Evolutionary conservation across 37 sponge, comb jelly and placozoan genomes (phyloP).

Genomic region (Chondrilla cf. caribensis): DNA sequence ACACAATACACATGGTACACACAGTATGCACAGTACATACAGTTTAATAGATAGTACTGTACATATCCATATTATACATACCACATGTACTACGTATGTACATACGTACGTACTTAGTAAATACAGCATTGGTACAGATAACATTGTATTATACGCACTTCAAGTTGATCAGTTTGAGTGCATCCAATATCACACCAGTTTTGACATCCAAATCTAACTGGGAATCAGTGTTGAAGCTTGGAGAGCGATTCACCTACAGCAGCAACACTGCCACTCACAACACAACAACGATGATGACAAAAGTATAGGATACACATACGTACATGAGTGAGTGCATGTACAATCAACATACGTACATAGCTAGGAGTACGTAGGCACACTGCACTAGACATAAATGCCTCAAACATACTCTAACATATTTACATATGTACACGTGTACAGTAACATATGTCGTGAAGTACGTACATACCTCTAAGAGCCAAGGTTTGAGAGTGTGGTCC

Average conservation of each 20-base stretch:
- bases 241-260: slow-evolving; percentile 75
- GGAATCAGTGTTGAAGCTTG: slow-evolving; percentile 81
- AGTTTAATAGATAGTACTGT: no score
- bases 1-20: no score
- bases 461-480: slow-evolving; percentile 91
- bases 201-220: slow-evolving; percentile 79
- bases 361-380: no score
- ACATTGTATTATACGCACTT: no score
- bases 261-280: neutral
- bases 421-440: no score
- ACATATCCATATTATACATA: no score
- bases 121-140: no score
- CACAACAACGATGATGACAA: neutral
- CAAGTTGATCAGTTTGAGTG: slow-evolving; percentile 60
- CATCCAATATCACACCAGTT: slow-evolving; percentile 71
- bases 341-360: neutral
- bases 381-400: no score
- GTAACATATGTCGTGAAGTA: no score
- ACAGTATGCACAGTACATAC: no score
- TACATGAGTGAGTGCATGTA: neutral
- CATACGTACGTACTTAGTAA: neutral
- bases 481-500: slow-evolving; percentile 70
- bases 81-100: neutral
- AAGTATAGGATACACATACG: neutral
- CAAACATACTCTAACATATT: no score